Conservation (phyloP, 1,140 invertebrate genomes). For the Pristionchus pacificus region DNA sequence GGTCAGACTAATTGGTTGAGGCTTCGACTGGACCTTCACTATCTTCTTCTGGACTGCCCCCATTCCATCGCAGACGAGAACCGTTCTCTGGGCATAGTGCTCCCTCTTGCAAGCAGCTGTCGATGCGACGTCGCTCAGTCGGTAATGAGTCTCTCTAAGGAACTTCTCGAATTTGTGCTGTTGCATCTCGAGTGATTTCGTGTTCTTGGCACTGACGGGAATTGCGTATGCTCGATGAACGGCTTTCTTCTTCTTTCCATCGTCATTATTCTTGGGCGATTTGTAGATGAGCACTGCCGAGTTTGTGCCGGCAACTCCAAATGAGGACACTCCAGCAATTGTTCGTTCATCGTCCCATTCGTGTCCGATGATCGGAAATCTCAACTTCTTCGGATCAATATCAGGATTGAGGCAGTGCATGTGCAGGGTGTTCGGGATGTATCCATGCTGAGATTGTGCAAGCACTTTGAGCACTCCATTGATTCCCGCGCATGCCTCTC, state of each 20-base stretch:
- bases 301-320: constrained; percentile 50
- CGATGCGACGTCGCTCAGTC: not conserved
- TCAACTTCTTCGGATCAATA: constrained; percentile 22
- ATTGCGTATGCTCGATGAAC: not conserved
- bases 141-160: not conserved
- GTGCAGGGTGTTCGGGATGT: constrained; percentile 24
- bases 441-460: constrained; percentile 21
- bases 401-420: constrained; percentile 32
- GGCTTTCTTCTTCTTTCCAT: too few relatives aligned
- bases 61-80: not conserved
- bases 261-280: too few relatives aligned
- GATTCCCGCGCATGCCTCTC: constrained; percentile 46
- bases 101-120: not conserved
- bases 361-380: constrained; percentile 26
- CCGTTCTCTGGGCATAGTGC: not conserved
- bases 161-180: not conserved
- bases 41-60: too few relatives aligned
- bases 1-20: too few relatives aligned
- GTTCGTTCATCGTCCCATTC: not conserved
- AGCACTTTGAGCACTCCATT: constrained; percentile 44
- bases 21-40: too few relatives aligned
- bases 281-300: constrained; percentile 39
- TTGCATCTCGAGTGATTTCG: not conserved
- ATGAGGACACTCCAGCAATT: constrained; percentile 31
- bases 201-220: not conserved